Evolutionary conservation across 2,113 vertebrate genomes (phyloP).

Genomic region (Cyanocitta stelleri): DNA sequence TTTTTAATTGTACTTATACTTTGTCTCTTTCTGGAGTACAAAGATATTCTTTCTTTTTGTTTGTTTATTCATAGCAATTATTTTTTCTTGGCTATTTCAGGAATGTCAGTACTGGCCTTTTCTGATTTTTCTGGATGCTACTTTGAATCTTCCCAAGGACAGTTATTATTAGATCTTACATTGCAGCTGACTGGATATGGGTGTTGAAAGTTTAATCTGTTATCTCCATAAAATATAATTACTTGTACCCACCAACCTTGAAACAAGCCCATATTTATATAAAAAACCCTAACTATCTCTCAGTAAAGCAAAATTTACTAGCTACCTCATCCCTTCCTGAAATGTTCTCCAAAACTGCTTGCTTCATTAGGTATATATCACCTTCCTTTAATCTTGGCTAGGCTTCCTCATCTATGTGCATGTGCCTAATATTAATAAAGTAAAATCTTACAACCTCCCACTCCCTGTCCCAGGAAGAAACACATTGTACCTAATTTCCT

Average conservation of each 20-base stretch:
- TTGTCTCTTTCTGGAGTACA: conserved; percentile 15
- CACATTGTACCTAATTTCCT: neutral
- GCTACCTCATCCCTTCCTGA: neutral
- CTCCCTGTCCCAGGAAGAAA: neutral
- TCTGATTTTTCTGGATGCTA: conserved; percentile 42
- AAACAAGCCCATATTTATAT: conserved; percentile 7
- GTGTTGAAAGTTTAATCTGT: conserved; percentile 60
- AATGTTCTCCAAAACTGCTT: neutral
- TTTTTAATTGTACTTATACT: neutral
- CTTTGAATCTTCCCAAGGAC: conserved; percentile 52
- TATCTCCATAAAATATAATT: conserved; percentile 60
- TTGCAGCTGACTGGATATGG: conserved; percentile 46
- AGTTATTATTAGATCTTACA: conserved; percentile 55
- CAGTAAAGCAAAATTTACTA: conserved; percentile 40
- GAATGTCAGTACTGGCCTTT: conserved; percentile 30
- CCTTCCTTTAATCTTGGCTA: neutral
- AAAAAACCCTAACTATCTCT: conserved; percentile 14
- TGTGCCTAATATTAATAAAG: neutral
- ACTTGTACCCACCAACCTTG: conserved; percentile 53
- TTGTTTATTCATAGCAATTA: conserved; percentile 38
- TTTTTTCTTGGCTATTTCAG: conserved; percentile 47
- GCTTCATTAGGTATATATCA: neutral
- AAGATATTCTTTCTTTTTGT: conserved; percentile 12
- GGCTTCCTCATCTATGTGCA: neutral
- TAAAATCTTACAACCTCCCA: neutral